Evolutionary conservation across 1,140 invertebrate species (phyloP).

Genomic region (Brachionus rotundiformis): DNA sequence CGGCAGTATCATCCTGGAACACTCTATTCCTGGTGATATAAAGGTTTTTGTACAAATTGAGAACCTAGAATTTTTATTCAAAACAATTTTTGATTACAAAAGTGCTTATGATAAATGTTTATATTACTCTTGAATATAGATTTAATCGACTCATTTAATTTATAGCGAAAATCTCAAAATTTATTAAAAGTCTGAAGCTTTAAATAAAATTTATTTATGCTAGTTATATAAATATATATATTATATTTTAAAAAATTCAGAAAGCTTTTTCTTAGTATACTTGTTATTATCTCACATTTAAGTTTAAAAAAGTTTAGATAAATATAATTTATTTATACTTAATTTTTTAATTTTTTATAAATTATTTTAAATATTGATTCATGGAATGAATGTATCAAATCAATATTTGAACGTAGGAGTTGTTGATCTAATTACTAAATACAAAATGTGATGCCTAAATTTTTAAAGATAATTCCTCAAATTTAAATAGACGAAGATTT

Average conservation of each 20-base stretch:
- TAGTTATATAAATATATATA: too few relatives aligned
- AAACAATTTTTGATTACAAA: too few relatives aligned
- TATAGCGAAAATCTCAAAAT: not conserved
- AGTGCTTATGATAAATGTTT: not conserved
- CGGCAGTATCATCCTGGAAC: constrained; percentile 15
- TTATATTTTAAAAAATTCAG: too few relatives aligned
- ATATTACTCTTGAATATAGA: constrained; percentile 22
- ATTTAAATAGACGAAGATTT: not conserved
- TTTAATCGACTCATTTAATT: constrained; percentile 12
- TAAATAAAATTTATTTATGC: not conserved
- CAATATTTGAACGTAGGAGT: constrained; percentile 1
- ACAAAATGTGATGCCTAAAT: not conserved
- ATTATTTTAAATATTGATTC: not conserved
- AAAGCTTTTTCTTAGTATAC: too few relatives aligned
- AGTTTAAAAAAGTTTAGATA: not conserved
- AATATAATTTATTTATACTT: too few relatives aligned
- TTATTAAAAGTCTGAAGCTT: not conserved
- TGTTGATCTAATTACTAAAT: constrained; percentile 4
- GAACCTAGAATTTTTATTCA: not conserved
- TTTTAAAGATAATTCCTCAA: not conserved
- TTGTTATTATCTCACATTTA: not conserved
- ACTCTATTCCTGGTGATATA: constrained; percentile 44
- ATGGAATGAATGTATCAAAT: not conserved
- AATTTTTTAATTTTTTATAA: not conserved
- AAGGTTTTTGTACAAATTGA: constrained; percentile 41